These are phyloP conservation scores for Halichoerus grypus DNA, from an alignment of 2,113 vertebrate species.

Conservation along the genomic window DNA sequence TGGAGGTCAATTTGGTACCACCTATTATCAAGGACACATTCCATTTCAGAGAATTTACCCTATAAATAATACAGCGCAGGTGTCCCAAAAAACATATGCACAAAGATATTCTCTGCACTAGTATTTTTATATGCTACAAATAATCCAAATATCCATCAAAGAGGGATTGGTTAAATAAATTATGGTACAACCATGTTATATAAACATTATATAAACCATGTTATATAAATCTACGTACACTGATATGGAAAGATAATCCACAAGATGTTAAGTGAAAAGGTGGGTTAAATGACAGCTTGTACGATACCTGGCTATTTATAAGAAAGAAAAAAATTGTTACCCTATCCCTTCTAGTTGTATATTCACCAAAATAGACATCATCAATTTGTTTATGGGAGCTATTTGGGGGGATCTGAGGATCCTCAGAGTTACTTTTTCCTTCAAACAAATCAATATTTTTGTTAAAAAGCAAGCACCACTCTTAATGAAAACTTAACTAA, in stretches of 20 bases:
- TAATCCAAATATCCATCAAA: not conserved
- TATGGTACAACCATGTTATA: not conserved
- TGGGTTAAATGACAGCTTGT: not conserved
- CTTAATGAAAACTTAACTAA: too few relatives aligned
- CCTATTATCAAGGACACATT: not conserved
- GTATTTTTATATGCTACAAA: slow-evolving; percentile 5
- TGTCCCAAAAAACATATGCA: not conserved
- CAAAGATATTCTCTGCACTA: not conserved
- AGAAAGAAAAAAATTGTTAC: not conserved
- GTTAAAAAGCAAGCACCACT: not conserved
- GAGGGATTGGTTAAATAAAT: not conserved
- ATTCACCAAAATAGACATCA: not conserved
- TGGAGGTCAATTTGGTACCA: not conserved
- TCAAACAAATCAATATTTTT: slow-evolving; percentile 24
- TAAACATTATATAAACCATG: not conserved
- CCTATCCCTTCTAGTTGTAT: not conserved
- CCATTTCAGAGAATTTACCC: not conserved
- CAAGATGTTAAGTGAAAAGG: not conserved
- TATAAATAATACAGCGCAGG: not conserved
- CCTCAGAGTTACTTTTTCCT: not conserved
- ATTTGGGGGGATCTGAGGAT: not conserved
- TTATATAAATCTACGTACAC: not conserved
- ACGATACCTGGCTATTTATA: not conserved
- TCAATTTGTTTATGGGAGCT: not conserved
- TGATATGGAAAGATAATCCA: not conserved